These are phyloP conservation scores for Lagodon rhomboides DNA, from an alignment of 2,797 vertebrate species.

Conservation along the genomic window DNA sequence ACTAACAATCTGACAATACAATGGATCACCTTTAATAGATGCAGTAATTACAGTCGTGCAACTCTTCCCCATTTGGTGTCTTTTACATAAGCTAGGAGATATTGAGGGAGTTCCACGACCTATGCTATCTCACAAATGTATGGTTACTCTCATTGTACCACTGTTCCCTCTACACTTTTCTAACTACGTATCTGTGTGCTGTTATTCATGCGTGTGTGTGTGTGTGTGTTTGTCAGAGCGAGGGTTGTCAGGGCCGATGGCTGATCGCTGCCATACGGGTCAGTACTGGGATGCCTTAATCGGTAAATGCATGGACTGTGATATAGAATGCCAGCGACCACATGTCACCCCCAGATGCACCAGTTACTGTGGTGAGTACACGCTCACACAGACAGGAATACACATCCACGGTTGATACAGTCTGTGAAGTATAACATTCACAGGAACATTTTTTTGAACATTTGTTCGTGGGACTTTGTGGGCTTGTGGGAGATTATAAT, in stretches of 20 bases:
- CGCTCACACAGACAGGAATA: neutral
- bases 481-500: too few species aligned
- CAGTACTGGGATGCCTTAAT: slow-evolving; percentile 68
- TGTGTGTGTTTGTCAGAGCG: slow-evolving; percentile 29
- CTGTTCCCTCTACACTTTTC: neutral
- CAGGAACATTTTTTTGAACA: neutral
- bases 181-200: neutral
- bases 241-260: slow-evolving; percentile 58
- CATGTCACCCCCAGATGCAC: slow-evolving; percentile 42
- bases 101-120: too few species aligned
- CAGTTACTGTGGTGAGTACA: slow-evolving; percentile 77
- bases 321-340: slow-evolving; percentile 40
- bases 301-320: slow-evolving; percentile 64
- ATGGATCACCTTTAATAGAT: neutral
- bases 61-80: neutral
- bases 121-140: too few species aligned
- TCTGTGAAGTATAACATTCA: neutral
- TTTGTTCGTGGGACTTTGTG: neutral
- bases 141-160: neutral
- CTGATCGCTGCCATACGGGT: slow-evolving; percentile 44
- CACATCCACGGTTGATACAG: neutral
- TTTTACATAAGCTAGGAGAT: too few species aligned
- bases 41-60: neutral
- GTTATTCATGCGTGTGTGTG: slow-evolving; percentile 14
- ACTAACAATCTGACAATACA: neutral